Conservation (phyloP, 2,113 vertebrate genomes). For the Platichthys stellatus region DNA sequence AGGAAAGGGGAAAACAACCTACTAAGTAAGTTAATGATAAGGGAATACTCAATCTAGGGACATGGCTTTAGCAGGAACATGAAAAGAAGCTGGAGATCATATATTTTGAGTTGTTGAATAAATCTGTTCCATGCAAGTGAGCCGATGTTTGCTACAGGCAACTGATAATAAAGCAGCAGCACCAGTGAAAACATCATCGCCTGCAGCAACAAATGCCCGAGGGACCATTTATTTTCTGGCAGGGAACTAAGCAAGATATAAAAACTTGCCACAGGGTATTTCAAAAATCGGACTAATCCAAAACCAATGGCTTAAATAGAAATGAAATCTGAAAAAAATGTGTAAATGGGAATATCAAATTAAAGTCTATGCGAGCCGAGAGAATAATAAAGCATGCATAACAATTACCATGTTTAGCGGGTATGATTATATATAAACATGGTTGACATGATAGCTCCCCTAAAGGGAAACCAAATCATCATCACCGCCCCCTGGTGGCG, state of each 20-base stretch:
- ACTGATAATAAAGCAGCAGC: neutral
- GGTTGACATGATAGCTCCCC: too few relatives aligned
- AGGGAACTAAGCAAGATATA: neutral
- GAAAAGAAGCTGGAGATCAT: neutral
- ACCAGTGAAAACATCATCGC: slow-evolving; percentile 7
- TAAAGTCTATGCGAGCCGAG: too few relatives aligned
- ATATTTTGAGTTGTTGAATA: neutral
- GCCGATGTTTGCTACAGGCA: neutral
- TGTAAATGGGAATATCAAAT: too few relatives aligned
- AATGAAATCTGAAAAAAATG: neutral
- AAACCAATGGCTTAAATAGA: neutral
- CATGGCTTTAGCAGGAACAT: neutral
- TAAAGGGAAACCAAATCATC: too few relatives aligned
- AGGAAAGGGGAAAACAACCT: neutral
- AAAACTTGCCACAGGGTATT: neutral
- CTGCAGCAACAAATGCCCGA: neutral
- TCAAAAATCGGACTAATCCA: neutral
- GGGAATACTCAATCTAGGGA: neutral
- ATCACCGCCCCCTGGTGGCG: too few relatives aligned
- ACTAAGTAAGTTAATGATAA: neutral
- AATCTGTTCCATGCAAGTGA: neutral
- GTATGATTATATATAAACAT: too few relatives aligned
- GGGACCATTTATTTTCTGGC: too few relatives aligned
- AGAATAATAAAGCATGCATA: too few relatives aligned
- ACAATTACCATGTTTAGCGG: too few relatives aligned